Evolutionary conservation across 2,888 invertebrate species (phyloP).

Genomic region (Anarsia innoxiella): DNA sequence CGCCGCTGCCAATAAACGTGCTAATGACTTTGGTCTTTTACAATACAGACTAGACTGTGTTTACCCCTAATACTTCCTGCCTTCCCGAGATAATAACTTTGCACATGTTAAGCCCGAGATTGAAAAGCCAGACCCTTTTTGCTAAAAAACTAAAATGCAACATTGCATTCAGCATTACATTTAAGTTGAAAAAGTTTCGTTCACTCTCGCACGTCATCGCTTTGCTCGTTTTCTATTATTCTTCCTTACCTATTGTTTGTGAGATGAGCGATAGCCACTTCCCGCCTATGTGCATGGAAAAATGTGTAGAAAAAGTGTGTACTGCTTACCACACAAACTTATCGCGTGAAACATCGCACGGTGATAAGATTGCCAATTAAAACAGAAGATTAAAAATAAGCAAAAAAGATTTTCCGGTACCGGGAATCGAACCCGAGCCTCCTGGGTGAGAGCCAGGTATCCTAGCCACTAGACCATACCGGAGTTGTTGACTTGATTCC

Average conservation of each 20-base stretch:
- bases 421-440: conserved; percentile 84
- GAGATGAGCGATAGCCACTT: conserved; percentile 34
- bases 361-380: neutral
- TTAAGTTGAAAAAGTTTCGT: conserved; percentile 29
- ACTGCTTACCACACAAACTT: no score
- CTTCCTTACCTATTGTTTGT: conserved; percentile 32
- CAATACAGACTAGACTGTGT: no score
- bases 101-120: conserved; percentile 30
- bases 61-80: conserved; percentile 36
- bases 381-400: neutral
- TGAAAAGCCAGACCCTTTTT: no score
- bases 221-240: conserved; percentile 29
- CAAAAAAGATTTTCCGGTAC: conserved; percentile 41
- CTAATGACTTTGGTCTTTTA: conserved; percentile 9
- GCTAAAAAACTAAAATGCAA: no score
- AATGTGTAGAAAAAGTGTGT: conserved; percentile 5
- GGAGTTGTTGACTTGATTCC: conserved; percentile 29
- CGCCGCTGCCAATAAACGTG: conserved; percentile 17
- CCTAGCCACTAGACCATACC: conserved; percentile 80
- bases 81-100: conserved; percentile 36
- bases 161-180: conserved; percentile 32
- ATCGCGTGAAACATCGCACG: conserved; percentile 1
- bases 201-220: conserved; percentile 37
- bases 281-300: conserved; percentile 1
- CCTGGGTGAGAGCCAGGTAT: conserved; percentile 82